phyloP scores from a whole-genome alignment of 2,113 vertebrate genomes.

The Vanacampus margaritifer region DNA sequence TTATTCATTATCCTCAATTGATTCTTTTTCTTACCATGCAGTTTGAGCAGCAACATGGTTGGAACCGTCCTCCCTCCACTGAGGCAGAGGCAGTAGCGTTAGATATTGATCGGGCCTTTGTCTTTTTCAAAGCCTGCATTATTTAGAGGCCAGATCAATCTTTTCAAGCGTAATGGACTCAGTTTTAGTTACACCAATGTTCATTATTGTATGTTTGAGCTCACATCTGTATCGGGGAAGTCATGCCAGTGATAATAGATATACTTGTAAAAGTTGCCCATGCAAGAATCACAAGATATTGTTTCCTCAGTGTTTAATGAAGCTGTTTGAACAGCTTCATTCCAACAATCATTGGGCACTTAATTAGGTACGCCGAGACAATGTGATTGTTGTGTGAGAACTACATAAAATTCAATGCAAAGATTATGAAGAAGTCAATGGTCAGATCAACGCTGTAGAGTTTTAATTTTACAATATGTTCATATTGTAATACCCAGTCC shows the following conservation, averaged over 20 bases:
- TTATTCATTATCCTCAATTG: not conserved
- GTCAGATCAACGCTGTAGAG: no score
- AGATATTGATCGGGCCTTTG: slow-evolving; percentile 57
- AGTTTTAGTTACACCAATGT: slow-evolving; percentile 58
- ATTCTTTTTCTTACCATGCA: slow-evolving; percentile 18
- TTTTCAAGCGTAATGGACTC: slow-evolving; percentile 62
- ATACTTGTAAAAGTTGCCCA: not conserved
- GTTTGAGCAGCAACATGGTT: slow-evolving; percentile 18
- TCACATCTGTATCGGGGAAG: slow-evolving; percentile 18
- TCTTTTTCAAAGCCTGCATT: slow-evolving; percentile 62
- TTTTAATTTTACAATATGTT: no score
- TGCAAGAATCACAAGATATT: not conserved
- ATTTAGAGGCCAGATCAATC: slow-evolving; percentile 65
- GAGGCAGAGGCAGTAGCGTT: slow-evolving; percentile 41
- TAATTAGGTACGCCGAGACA: no score
- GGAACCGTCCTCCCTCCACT: slow-evolving; percentile 22
- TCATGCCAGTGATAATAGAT: not conserved
- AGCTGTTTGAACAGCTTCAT: no score
- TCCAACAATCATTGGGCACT: no score
- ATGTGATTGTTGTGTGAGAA: no score
- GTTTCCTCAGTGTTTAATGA: not conserved
- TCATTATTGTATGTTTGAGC: slow-evolving; percentile 50
- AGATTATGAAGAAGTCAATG: no score
- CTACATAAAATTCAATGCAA: not conserved
- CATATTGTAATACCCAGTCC: no score